These are phyloP conservation scores for Scarus forsteni DNA, from an alignment of 2,797 vertebrate genomes.

Conservation along the genomic window DNA sequence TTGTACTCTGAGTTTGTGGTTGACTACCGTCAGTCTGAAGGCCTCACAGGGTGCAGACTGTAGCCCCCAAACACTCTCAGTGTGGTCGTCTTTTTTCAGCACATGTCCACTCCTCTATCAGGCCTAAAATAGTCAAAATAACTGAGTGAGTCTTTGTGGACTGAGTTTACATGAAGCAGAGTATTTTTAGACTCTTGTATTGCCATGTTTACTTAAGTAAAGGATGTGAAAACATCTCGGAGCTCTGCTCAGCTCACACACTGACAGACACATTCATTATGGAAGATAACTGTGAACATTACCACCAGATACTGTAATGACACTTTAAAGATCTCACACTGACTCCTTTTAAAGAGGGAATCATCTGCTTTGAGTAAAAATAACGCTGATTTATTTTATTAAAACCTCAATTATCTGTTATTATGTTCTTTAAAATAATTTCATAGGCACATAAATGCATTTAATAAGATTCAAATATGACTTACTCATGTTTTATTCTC, in stretches of 20 bases:
- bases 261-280: conserved; percentile 15
- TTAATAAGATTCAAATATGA: too few relatives aligned
- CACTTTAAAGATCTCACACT: conserved; percentile 4
- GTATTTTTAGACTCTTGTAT: conserved; percentile 43
- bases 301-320: conserved; percentile 1
- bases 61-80: not conserved
- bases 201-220: conserved; percentile 18
- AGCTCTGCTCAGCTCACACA: conserved; percentile 17
- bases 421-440: too few relatives aligned
- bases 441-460: too few relatives aligned
- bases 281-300: conserved; percentile 6
- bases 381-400: not conserved
- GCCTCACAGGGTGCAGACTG: not conserved
- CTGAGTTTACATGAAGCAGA: conserved; percentile 13
- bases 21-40: conserved; percentile 22
- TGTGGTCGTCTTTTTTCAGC: conserved; percentile 10
- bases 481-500: too few relatives aligned
- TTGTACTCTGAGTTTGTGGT: not conserved
- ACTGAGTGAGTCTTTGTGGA: conserved; percentile 35
- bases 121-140: conserved; percentile 43
- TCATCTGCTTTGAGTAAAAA: not conserved
- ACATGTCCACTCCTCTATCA: not conserved
- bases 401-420: not conserved
- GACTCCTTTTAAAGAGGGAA: conserved; percentile 1
- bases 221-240: conserved; percentile 12